Conservation (phyloP, 2,888 invertebrate species). For the Endomychus coccineus region DNA sequence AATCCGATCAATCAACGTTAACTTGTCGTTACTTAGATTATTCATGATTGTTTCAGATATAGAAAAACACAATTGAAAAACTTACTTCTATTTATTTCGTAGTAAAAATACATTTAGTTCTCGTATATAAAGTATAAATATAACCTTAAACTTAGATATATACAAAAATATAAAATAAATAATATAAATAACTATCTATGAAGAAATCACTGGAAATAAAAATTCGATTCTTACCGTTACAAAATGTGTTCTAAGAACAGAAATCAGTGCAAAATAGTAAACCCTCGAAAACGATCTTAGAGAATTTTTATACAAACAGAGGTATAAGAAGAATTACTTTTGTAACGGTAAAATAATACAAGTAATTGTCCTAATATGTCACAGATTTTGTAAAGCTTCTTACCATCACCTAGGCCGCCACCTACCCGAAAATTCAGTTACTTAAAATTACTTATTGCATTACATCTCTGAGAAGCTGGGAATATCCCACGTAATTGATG, state of each 20-base stretch:
- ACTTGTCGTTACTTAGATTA: no score
- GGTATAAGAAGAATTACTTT: constrained; percentile 15
- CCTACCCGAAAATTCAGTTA: constrained; percentile 34
- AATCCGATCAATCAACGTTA: no score
- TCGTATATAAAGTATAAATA: constrained; percentile 1
- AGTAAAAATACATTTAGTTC: neutral
- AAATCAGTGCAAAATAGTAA: no score
- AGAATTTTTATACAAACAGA: constrained; percentile 3
- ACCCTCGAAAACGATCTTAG: neutral
- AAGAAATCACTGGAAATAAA: constrained; percentile 7
- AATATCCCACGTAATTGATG: no score
- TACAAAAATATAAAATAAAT: constrained; percentile 1
- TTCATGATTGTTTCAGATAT: no score
- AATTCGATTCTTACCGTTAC: constrained; percentile 25
- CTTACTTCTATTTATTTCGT: constrained; percentile 1
- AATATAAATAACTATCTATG: constrained; percentile 1
- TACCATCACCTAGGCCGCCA: constrained; percentile 36
- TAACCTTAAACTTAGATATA: constrained; percentile 1
- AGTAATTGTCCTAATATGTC: constrained; percentile 18
- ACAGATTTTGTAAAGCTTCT: constrained; percentile 24
- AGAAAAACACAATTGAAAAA: neutral
- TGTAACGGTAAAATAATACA: constrained; percentile 33
- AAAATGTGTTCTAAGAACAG: constrained; percentile 18
- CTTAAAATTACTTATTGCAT: constrained; percentile 25
- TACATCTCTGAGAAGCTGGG: constrained; percentile 11